A percentile compares a stretch with the other conserved stretches of the same genome.
Conservation (phyloP, 2,888 invertebrate species). For the Drosophila ezoana region DNA sequence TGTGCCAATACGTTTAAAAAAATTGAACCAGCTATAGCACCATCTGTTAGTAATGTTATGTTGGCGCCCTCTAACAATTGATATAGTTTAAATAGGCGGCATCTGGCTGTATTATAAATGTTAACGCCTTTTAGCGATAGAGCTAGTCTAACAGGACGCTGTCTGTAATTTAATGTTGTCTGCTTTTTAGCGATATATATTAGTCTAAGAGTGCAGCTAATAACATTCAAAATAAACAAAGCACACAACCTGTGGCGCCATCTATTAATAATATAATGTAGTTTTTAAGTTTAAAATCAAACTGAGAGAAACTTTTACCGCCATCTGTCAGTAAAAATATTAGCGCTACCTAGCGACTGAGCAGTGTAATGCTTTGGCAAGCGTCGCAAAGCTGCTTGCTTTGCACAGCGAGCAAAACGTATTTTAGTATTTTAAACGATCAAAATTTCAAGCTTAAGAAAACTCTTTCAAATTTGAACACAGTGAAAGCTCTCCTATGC, state of each 20-base stretch:
- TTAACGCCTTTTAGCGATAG: no score
- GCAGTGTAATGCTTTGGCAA: not conserved
- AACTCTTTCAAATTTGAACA: not conserved
- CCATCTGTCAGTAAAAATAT: not conserved
- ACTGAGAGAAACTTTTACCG: not conserved
- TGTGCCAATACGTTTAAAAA: no score
- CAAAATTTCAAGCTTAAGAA: not conserved
- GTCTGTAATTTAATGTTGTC: no score
- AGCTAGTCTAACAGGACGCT: no score
- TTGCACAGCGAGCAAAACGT: constrained; percentile 12
- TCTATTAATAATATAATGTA: not conserved
- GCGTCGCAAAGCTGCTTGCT: constrained; percentile 20
- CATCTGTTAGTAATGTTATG: no score
- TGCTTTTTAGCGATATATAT: no score
- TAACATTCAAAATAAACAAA: not conserved
- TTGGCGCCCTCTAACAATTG: no score
- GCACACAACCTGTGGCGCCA: not conserved
- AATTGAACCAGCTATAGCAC: no score
- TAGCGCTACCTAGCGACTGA: not conserved
- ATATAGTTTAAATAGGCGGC: no score
- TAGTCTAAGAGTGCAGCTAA: not conserved
- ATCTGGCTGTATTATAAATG: no score
- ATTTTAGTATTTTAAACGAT: constrained; percentile 10
- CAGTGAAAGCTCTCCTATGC: no score
- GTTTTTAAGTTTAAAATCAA: not conserved